These are phyloP conservation scores for Quadriops clusia DNA, from an alignment of 2,888 invertebrate species.

Conservation along the genomic window DNA sequence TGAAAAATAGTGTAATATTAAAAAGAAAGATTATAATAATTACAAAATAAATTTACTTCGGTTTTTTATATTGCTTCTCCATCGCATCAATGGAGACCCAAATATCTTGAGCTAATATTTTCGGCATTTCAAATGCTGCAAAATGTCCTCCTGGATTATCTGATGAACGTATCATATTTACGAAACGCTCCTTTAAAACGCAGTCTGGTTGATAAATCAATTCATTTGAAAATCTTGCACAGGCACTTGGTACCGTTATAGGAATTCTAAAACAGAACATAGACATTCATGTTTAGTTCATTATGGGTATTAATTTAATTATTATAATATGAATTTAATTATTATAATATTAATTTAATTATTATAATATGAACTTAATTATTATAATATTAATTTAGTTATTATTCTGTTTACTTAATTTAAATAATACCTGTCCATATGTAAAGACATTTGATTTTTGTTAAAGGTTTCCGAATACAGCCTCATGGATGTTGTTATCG, in stretches of 20 bases:
- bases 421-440: slow-evolving; percentile 12
- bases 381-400: too few relatives aligned
- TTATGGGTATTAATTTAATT: too few relatives aligned
- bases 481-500: slow-evolving; percentile 58
- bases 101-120: slow-evolving; percentile 58
- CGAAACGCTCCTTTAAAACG: slow-evolving; percentile 45
- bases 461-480: slow-evolving; percentile 54
- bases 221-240: slow-evolving; percentile 63
- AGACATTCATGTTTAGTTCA: too few relatives aligned
- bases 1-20: too few relatives aligned
- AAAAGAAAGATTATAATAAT: too few relatives aligned
- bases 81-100: slow-evolving; percentile 46
- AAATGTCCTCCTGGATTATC: slow-evolving; percentile 73
- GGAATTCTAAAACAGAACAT: slow-evolving; percentile 37
- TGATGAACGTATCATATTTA: slow-evolving; percentile 56
- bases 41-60: not conserved
- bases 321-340: too few relatives aligned
- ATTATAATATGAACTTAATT: too few relatives aligned
- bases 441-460: slow-evolving; percentile 21
- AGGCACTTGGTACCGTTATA: slow-evolving; percentile 56
- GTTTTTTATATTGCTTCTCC: slow-evolving; percentile 12
- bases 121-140: slow-evolving; percentile 68
- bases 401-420: too few relatives aligned
- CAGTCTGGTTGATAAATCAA: slow-evolving; percentile 46
- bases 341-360: too few relatives aligned